Percentiles rank a stretch among this genome's conserved stretches.
Evolutionary conservation across 2,888 invertebrate species (phyloP).

Genomic region (Sarcophaga subvicina): DNA sequence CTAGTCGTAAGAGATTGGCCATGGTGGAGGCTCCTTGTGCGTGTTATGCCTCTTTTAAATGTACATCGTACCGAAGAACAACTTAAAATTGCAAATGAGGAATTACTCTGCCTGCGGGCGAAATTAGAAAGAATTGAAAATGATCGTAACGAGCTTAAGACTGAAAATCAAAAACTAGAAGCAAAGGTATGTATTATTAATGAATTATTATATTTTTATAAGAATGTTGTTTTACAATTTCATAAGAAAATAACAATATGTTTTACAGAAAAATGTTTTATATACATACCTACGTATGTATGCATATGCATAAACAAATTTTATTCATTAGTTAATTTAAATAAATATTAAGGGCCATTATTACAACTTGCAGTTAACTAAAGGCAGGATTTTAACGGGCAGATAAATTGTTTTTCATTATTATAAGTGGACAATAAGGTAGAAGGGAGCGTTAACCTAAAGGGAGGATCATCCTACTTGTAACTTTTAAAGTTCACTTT

Average conservation of each 20-base stretch:
- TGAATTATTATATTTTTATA: neutral
- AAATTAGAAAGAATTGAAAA: conserved; percentile 94
- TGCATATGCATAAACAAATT: neutral
- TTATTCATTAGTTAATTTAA: too few species aligned
- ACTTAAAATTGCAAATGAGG: conserved; percentile 91
- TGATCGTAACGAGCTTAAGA: conserved; percentile 92
- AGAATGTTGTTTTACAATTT: neutral
- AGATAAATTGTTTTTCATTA: too few species aligned
- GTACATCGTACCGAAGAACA: conserved; percentile 97
- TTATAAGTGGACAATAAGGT: too few species aligned
- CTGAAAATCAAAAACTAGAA: conserved; percentile 94
- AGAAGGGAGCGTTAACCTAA: too few species aligned
- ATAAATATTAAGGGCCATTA: too few species aligned
- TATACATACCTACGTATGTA: neutral
- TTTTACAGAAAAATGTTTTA: too few species aligned
- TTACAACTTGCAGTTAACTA: too few species aligned
- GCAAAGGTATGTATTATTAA: conserved; percentile 88
- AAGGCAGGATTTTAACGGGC: too few species aligned
- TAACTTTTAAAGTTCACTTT: too few species aligned
- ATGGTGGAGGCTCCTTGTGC: conserved; percentile 97
- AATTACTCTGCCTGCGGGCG: conserved; percentile 90
- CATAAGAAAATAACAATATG: neutral
- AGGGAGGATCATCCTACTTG: too few species aligned
- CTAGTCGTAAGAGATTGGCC: conserved; percentile 97
- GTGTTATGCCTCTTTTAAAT: conserved; percentile 95